phyloP scores from a whole-genome alignment of 1,140 invertebrate genomes.

The Pseudomyrmex flavicornis region DNA sequence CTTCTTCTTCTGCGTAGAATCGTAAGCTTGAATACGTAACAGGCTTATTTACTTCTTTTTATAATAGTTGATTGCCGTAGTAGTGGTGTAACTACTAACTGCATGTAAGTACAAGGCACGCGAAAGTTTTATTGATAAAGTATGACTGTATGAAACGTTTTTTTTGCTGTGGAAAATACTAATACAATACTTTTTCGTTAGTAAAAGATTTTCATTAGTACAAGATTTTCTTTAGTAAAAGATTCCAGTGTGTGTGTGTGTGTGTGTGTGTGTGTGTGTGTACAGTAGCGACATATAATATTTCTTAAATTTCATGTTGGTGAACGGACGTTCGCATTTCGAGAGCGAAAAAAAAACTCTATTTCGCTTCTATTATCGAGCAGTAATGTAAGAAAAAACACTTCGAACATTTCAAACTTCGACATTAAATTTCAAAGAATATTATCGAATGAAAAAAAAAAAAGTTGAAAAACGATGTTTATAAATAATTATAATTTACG shows the following conservation, averaged over 20 bases:
- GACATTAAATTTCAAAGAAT: too few relatives aligned
- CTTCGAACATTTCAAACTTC: too few relatives aligned
- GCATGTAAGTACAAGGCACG: constrained; percentile 74
- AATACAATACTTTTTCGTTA: constrained; percentile 57
- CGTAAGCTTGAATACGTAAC: constrained; percentile 57
- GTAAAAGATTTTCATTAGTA: constrained; percentile 57
- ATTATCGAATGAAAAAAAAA: background rate
- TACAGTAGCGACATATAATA: constrained; percentile 54
- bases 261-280: background rate
- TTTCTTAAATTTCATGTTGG: background rate
- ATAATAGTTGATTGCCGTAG: constrained; percentile 71
- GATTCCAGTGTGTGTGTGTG: constrained; percentile 25
- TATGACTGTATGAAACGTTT: constrained; percentile 59
- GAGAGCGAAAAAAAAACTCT: too few relatives aligned
- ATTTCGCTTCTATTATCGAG: too few relatives aligned
- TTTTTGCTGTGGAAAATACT: constrained; percentile 8
- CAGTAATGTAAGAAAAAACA: too few relatives aligned
- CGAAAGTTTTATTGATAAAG: constrained; percentile 57
- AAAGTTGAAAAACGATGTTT: background rate
- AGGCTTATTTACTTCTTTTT: constrained; percentile 68
- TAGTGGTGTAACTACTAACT: constrained; percentile 70
- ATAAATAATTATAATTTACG: too few relatives aligned
- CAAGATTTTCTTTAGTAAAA: constrained; percentile 58
- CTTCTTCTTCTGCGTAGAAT: constrained; percentile 50
- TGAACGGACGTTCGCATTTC: too few relatives aligned